phyloP scores from a whole-genome alignment of 30 jellyfish, hydroid and myxozoan genomes.

The Turritopsis dohrnii region DNA sequence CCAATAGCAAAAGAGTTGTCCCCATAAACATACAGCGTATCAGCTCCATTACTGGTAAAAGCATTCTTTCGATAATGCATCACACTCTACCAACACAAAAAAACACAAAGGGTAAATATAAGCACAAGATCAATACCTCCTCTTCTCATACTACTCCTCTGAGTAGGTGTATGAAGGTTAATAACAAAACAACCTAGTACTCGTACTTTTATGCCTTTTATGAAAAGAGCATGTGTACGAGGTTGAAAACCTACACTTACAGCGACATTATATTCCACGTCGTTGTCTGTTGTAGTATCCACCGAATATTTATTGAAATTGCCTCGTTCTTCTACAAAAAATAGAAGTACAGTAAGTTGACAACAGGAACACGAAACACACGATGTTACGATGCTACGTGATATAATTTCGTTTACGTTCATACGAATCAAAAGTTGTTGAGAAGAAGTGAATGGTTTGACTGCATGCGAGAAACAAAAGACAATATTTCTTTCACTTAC shows the following conservation, averaged over 20 bases:
- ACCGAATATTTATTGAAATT: constrained; percentile 21
- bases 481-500: background rate
- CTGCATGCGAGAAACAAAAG: background rate
- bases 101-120: too few species aligned
- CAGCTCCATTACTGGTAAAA: constrained; percentile 27
- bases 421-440: too few species aligned
- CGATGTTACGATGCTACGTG: too few species aligned
- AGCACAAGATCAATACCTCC: too few species aligned
- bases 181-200: too few species aligned
- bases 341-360: background rate
- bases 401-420: too few species aligned
- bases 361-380: background rate
- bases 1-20: constrained; percentile 16
- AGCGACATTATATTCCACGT: constrained; percentile 18
- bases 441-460: too few species aligned
- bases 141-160: too few species aligned
- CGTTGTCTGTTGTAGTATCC: background rate
- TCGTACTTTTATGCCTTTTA: too few species aligned
- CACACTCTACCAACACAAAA: constrained; percentile 31
- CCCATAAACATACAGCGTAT: constrained; percentile 12
- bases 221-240: too few species aligned
- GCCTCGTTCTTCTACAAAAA: constrained; percentile 1
- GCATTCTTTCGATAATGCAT: constrained; percentile 44
- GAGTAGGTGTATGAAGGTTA: too few species aligned
- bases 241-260: constrained; percentile 6